Percentiles rank a stretch among this genome's conserved stretches.
phyloP scores from a whole-genome alignment of 2,888 invertebrate genomes.

The Melangyna quadrimaculata region DNA sequence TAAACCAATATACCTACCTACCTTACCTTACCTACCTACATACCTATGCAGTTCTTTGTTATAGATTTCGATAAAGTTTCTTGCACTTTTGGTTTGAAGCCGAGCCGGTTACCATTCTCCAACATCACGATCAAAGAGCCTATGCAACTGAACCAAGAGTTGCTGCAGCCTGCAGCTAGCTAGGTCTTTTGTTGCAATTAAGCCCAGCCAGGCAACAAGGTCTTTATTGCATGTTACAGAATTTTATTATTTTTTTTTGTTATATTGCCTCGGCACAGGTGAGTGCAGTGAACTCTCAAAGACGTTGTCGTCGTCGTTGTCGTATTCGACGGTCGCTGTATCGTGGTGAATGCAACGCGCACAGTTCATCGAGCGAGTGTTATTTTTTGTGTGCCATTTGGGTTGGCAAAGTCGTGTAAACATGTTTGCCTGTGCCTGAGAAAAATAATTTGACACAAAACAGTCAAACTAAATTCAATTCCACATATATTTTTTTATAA shows the following conservation, averaged over 20 bases:
- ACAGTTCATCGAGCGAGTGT: constrained; percentile 37
- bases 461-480: constrained; percentile 16
- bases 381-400: constrained; percentile 27
- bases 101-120: constrained; percentile 60
- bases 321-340: background rate
- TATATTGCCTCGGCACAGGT: constrained; percentile 67
- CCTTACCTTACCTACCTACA: background rate
- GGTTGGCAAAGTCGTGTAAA: constrained; percentile 33
- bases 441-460: constrained; percentile 26
- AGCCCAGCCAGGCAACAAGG: constrained; percentile 67
- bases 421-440: constrained; percentile 4
- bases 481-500: background rate
- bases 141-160: constrained; percentile 10
- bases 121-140: constrained; percentile 40
- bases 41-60: constrained; percentile 53
- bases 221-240: constrained; percentile 69
- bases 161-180: constrained; percentile 6
- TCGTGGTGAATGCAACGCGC: constrained; percentile 33
- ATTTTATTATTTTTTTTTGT: constrained; percentile 32
- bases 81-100: constrained; percentile 67
- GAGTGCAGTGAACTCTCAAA: constrained; percentile 69
- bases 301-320: constrained; percentile 19
- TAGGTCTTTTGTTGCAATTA: constrained; percentile 46
- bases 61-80: constrained; percentile 71
- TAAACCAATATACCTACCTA: background rate